Evolutionary conservation across 1,140 invertebrate species (phyloP).

Genomic region (Anthonomus grandis): DNA sequence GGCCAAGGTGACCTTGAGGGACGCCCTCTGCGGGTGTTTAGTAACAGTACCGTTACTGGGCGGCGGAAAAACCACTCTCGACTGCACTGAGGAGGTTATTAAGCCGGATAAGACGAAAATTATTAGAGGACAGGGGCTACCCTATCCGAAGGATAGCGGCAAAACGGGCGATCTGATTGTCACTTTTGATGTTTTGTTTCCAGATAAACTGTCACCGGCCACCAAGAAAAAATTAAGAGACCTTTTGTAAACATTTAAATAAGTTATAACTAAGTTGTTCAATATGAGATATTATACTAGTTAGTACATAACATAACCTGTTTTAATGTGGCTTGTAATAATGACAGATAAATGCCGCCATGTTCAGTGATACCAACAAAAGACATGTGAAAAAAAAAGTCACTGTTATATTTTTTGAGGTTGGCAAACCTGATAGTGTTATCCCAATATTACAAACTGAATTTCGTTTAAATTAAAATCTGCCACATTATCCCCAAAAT

Average conservation of each 20-base stretch:
- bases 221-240: conserved; percentile 66
- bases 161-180: conserved; percentile 83
- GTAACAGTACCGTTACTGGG: conserved; percentile 78
- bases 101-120: conserved; percentile 76
- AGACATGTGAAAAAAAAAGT: neutral
- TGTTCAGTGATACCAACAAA: too few relatives aligned
- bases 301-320: neutral
- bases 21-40: conserved; percentile 75
- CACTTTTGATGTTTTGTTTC: conserved; percentile 88
- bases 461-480: too few relatives aligned
- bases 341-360: too few relatives aligned
- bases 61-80: conserved; percentile 68
- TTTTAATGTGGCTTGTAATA: too few relatives aligned
- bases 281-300: too few relatives aligned
- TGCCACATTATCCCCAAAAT: too few relatives aligned
- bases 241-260: neutral
- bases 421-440: too few relatives aligned
- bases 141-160: conserved; percentile 79
- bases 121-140: conserved; percentile 78
- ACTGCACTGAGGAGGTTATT: conserved; percentile 70
- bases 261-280: too few relatives aligned
- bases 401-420: neutral
- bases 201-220: conserved; percentile 64
- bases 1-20: conserved; percentile 73
- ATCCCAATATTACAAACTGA: too few relatives aligned